Conservation (phyloP, 2,113 vertebrate genomes). For the Pitta sordida region DNA sequence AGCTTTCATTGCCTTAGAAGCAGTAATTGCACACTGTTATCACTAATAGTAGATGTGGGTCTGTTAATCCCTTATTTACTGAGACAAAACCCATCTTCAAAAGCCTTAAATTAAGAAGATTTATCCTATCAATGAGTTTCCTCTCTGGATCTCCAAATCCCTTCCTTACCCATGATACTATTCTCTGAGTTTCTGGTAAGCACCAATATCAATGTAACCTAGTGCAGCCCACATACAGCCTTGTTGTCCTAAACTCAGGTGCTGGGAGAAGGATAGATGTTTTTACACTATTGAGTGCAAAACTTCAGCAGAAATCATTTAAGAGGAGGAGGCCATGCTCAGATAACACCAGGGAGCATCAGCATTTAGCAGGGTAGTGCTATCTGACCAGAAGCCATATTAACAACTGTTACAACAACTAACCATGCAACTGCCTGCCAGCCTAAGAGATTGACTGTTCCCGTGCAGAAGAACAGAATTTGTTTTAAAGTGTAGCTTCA, state of each 20-base stretch:
- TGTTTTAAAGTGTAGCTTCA: background rate
- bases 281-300: fast-evolving
- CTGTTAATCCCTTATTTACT: background rate
- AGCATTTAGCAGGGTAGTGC: background rate
- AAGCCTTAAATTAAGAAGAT: background rate
- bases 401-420: background rate
- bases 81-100: background rate
- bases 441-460: background rate
- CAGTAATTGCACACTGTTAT: background rate
- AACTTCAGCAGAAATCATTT: background rate
- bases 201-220: background rate
- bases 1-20: background rate
- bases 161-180: background rate
- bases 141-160: background rate
- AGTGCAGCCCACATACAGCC: background rate
- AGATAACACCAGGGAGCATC: background rate
- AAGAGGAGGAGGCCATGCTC: background rate
- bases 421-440: background rate
- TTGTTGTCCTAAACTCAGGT: background rate
- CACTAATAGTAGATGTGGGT: background rate
- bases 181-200: background rate
- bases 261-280: background rate
- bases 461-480: background rate
- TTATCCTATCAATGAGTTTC: background rate
- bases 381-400: background rate